These are phyloP conservation scores for Electrophaes corylata DNA, from an alignment of 2,888 invertebrate species.

Conservation along the genomic window DNA sequence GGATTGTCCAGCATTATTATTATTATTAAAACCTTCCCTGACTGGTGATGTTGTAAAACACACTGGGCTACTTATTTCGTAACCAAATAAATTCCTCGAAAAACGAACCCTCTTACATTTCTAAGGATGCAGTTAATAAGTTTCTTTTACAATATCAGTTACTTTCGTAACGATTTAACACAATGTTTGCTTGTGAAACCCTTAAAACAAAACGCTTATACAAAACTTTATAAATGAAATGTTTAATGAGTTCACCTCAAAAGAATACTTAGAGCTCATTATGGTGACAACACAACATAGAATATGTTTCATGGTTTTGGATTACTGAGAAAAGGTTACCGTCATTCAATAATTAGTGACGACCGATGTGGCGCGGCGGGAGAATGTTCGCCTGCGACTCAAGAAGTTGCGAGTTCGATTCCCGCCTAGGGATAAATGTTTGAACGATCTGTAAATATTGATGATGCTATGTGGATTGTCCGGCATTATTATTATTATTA, in stretches of 20 bases:
- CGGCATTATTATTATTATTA: no score
- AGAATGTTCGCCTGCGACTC: no score
- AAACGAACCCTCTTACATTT: conserved; percentile 50
- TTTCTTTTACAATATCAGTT: conserved; percentile 41
- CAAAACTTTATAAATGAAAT: not conserved
- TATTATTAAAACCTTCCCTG: no score
- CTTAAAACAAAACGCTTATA: not conserved
- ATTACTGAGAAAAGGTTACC: not conserved
- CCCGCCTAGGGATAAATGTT: no score
- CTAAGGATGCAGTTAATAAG: conserved; percentile 59
- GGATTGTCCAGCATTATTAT: no score
- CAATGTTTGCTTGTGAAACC: not conserved
- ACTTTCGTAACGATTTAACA: conserved; percentile 24
- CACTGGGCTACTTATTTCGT: not conserved
- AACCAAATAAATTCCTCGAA: conserved; percentile 45
- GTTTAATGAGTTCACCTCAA: not conserved
- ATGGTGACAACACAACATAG: not conserved
- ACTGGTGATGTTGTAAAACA: not conserved
- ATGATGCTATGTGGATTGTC: no score
- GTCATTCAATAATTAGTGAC: not conserved
- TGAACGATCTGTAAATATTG: no score
- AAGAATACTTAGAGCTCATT: not conserved
- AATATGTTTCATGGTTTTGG: not conserved
- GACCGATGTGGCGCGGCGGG: no score
- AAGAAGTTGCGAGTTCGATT: no score